Base-by-base conservation (phyloP, 2,113 vertebrate genomes). In the Pseudorhombus dupliciocellatus region DNA sequence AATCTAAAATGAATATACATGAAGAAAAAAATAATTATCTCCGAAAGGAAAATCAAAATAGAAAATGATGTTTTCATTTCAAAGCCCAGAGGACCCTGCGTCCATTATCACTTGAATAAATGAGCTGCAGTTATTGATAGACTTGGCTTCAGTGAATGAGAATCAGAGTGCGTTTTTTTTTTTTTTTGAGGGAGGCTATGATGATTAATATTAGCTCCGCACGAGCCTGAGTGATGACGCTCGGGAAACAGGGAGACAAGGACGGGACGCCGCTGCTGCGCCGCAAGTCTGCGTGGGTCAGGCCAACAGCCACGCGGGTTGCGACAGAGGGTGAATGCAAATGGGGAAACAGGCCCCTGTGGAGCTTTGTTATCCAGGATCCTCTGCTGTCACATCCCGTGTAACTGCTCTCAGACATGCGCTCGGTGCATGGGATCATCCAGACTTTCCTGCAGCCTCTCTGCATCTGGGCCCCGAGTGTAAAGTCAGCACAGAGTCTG, bases 181-280 rank as follows among this genome's bases (percentile, higher is more conserved):
- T 66, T 71, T 84, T 83, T 48, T 70, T 80, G 80, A 65, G 72
- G 67, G 54, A 65, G 64, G 73, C 71, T 80, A 34, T 40, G 63
- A 74, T 85, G 72, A 88, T 88, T 84, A 87, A 88, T 85, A 79
- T 63, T 70, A 40, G 46, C 67, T 70, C 78, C 59, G 67, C 76
- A 61, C 58, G 31, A 77, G 72, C 50, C 66, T 89, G 85, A 84
- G 83, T 83, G 87, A 89, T 88, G 70, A 67, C 68, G 73, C 56
- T 58, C 53, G 67, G 57, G 69, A 85, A 84, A 61, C 68, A 67
- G 65, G 67, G 55, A 86, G 83, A 88, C 85, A 80, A 73, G 78
- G 84, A 84, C 72, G 63, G 73, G 80, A 77, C 63, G 52, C 67
- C 55, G 66, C 74, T 54, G 77, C 77, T 78, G 59, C 70, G 26